Evolutionary conservation across 2,113 vertebrate species (phyloP).

Genomic region (Cottus gobio): DNA sequence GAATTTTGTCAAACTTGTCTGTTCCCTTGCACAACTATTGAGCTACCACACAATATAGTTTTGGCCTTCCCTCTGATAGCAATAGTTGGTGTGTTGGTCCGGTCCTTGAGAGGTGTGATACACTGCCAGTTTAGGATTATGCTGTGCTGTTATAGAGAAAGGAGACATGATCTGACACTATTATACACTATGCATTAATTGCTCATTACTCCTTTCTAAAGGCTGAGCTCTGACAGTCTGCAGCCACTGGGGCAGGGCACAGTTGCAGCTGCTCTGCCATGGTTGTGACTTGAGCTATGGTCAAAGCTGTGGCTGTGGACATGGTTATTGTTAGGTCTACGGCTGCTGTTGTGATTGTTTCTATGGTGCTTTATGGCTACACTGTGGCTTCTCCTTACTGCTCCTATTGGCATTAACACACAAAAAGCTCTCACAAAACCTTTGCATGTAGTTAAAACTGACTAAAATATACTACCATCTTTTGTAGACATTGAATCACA

Average conservation of each 20-base stretch:
- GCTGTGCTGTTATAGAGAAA: neutral
- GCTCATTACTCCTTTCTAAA: constrained; percentile 28
- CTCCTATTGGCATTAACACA: neutral
- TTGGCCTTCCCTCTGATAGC: neutral
- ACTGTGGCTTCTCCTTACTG: neutral
- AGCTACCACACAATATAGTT: neutral
- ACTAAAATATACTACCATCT: neutral
- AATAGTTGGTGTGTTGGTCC: neutral
- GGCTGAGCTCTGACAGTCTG: neutral
- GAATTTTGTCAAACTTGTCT: neutral
- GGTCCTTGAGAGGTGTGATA: neutral
- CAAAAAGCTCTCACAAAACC: neutral
- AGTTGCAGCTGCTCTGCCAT: constrained; percentile 1
- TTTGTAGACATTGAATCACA: neutral
- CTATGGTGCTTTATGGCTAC: neutral
- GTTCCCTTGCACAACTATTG: neutral
- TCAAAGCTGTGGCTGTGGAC: neutral
- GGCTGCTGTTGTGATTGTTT: neutral
- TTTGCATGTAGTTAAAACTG: neutral
- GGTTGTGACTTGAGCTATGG: neutral
- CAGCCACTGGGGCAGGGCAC: neutral
- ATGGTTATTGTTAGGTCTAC: neutral
- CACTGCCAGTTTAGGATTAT: neutral
- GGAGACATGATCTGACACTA: constrained; percentile 13
- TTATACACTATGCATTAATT: constrained; percentile 18